Evolutionary conservation across 2,113 vertebrate species (phyloP).

Genomic region (Halichoerus grypus): DNA sequence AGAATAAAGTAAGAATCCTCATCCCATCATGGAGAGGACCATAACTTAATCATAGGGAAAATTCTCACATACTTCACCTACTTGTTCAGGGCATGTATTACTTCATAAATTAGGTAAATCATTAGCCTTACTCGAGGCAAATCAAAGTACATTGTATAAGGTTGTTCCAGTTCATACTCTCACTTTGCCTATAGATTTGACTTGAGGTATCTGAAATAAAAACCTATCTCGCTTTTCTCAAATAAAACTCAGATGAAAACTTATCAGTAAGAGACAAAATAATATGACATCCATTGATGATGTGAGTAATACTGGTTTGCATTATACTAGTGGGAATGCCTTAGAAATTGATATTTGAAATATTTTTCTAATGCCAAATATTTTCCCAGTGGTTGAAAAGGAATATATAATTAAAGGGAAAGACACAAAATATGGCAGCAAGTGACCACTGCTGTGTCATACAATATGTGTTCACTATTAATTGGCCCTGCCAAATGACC

Average conservation of each 20-base stretch:
- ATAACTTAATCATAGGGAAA: neutral
- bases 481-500: neutral
- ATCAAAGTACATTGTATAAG: neutral
- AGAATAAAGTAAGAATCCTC: neutral
- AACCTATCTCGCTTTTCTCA: neutral
- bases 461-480: neutral
- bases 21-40: neutral
- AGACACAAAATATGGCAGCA: neutral
- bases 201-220: neutral
- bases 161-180: neutral
- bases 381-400: neutral
- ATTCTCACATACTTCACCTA: neutral
- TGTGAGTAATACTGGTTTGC: neutral
- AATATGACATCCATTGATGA: neutral
- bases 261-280: neutral
- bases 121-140: conserved; percentile 1
- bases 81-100: neutral
- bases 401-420: neutral
- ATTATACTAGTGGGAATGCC: neutral
- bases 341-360: neutral
- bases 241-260: neutral
- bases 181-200: conserved; percentile 20
- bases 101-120: conserved; percentile 47
- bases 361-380: neutral
- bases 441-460: neutral